Conservation (phyloP, 2,888 invertebrate genomes). For the Drosophila algonquin region DNA sequence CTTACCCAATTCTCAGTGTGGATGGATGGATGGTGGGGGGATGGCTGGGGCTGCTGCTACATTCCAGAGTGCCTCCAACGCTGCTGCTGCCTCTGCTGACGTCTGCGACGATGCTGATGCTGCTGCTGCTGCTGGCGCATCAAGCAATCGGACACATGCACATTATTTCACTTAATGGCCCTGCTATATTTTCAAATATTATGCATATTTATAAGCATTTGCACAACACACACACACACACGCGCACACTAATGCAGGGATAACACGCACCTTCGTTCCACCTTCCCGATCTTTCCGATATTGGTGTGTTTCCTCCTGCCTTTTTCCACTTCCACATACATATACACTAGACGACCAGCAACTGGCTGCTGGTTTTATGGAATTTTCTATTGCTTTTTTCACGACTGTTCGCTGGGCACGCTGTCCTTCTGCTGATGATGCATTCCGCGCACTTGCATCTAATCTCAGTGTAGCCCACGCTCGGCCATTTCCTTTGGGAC, state of each 20-base stretch:
- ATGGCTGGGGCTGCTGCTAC: conserved; percentile 8
- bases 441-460: conserved; percentile 39
- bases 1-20: conserved; percentile 25
- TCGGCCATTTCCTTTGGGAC: conserved; percentile 6
- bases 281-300: neutral
- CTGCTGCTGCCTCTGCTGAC: conserved; percentile 42
- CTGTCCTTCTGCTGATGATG: conserved; percentile 26
- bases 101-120: conserved; percentile 36
- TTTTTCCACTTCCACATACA: conserved; percentile 32
- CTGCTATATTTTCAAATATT: conserved; percentile 50
- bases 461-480: conserved; percentile 23
- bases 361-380: conserved; percentile 61
- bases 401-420: conserved; percentile 18
- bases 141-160: conserved; percentile 67
- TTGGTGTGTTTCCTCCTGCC: no score
- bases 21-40: neutral
- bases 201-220: conserved; percentile 73
- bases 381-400: conserved; percentile 33
- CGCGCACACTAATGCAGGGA: conserved; percentile 31
- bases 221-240: conserved; percentile 50
- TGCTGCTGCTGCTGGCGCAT: conserved; percentile 52
- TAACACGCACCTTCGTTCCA: conserved; percentile 20
- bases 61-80: conserved; percentile 58
- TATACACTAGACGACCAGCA: conserved; percentile 24
- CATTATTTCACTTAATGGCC: conserved; percentile 54